Evolutionary conservation across 2,797 vertebrate species (phyloP).

Genomic region (Lepilemur ruficaudatus): DNA sequence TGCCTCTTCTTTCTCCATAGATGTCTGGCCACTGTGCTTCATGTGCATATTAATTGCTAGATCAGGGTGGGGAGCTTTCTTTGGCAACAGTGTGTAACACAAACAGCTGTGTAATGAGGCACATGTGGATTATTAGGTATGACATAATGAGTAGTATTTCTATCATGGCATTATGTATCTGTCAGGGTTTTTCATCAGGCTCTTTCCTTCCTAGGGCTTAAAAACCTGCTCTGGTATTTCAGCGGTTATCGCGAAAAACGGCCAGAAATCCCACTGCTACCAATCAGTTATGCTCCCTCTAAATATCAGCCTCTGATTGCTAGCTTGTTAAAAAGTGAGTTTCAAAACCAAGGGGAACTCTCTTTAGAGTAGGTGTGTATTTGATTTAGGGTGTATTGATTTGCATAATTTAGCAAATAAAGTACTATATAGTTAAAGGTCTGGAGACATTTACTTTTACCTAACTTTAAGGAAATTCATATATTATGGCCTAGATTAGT

Average conservation of each 20-base stretch:
- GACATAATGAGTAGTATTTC: slow-evolving; percentile 78
- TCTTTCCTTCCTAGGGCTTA: slow-evolving; percentile 67
- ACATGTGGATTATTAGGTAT: slow-evolving; percentile 76
- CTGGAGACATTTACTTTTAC: slow-evolving; percentile 43
- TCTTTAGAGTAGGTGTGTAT: slow-evolving; percentile 54
- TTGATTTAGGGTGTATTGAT: slow-evolving; percentile 65
- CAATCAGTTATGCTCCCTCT: slow-evolving; percentile 81
- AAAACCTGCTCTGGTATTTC: slow-evolving; percentile 76
- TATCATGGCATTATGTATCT: slow-evolving; percentile 74
- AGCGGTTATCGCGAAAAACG: slow-evolving; percentile 79
- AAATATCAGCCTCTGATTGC: slow-evolving; percentile 82
- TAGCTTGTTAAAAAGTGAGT: slow-evolving; percentile 81
- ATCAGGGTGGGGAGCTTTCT: slow-evolving; percentile 7
- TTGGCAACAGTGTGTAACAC: slow-evolving; percentile 58
- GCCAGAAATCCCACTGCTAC: slow-evolving; percentile 84
- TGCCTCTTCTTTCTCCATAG: slow-evolving; percentile 46
- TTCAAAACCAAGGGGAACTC: slow-evolving; percentile 71
- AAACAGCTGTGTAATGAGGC: slow-evolving; percentile 76
- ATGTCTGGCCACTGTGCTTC: slow-evolving; percentile 4
- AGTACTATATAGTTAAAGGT: slow-evolving; percentile 51
- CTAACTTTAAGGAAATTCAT: background rate
- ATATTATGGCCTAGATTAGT: background rate
- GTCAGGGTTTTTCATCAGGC: slow-evolving; percentile 72
- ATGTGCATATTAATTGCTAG: slow-evolving; percentile 66
- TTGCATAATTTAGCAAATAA: slow-evolving; percentile 70